Evolutionary conservation across 2,797 vertebrate species (phyloP).

Genomic region (Chrysocyon brachyurus): DNA sequence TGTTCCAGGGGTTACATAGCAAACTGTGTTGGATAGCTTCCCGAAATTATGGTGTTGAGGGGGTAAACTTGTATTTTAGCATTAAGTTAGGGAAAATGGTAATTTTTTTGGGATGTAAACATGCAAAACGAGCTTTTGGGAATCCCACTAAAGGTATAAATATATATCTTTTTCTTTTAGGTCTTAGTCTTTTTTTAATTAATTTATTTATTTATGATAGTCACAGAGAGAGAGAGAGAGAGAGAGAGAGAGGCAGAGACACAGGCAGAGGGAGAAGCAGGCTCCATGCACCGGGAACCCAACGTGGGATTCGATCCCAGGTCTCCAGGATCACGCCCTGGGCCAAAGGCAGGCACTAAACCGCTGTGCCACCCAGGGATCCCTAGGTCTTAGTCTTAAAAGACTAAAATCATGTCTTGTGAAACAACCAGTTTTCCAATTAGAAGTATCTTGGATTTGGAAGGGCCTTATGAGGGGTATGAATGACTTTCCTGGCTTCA

Average conservation of each 20-base stretch:
- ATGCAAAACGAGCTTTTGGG: neutral
- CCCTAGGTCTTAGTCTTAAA: neutral
- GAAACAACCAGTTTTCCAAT: neutral
- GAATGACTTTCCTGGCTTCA: constrained; percentile 19
- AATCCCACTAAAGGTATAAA: constrained; percentile 17
- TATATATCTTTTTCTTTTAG: no score
- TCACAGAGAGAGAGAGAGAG: no score
- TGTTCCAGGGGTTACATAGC: neutral
- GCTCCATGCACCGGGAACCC: no score
- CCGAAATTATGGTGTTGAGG: neutral
- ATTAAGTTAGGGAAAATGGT: constrained; percentile 25
- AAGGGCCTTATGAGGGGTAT: neutral
- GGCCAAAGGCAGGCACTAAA: no score
- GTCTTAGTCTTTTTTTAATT: no score
- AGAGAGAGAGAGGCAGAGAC: no score
- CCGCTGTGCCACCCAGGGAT: no score
- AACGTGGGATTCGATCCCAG: no score
- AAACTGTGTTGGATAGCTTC: neutral
- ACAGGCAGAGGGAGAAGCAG: no score
- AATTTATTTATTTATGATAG: no score
- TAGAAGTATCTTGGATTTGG: neutral
- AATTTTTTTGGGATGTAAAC: constrained; percentile 2
- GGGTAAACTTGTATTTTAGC: neutral
- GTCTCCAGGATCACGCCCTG: no score
- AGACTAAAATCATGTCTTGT: neutral